These are phyloP conservation scores for Strix occidentalis DNA, from an alignment of 2,797 vertebrate species.

Conservation along the genomic window DNA sequence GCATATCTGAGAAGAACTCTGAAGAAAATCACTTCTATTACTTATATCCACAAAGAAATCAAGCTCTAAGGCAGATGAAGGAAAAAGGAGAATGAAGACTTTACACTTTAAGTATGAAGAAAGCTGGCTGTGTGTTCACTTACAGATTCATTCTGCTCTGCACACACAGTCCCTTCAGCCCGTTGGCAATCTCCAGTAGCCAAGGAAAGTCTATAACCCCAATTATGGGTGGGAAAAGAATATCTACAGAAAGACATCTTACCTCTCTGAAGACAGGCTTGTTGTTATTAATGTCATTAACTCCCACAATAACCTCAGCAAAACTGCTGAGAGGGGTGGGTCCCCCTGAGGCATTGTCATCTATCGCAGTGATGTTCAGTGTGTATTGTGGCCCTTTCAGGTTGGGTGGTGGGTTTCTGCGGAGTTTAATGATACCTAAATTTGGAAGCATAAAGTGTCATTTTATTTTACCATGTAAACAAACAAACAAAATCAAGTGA, in stretches of 20 bases:
- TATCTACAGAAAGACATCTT: slow-evolving; percentile 4
- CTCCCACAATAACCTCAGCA: slow-evolving; percentile 87
- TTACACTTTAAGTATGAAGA: neutral
- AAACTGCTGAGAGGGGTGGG: slow-evolving; percentile 85
- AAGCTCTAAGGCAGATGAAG: neutral
- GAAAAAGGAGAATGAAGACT: neutral
- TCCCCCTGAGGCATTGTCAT: slow-evolving; percentile 87
- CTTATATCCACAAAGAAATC: neutral
- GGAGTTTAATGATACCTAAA: slow-evolving; percentile 87
- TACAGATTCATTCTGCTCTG: neutral
- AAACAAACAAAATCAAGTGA: neutral
- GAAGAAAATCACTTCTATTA: neutral
- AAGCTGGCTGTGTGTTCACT: neutral
- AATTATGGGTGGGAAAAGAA: neutral
- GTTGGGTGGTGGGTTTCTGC: slow-evolving; percentile 80
- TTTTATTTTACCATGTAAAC: neutral
- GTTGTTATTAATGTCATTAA: slow-evolving; percentile 91
- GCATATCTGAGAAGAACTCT: neutral
- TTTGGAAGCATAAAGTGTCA: neutral
- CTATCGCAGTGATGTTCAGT: slow-evolving; percentile 87
- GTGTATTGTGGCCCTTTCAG: slow-evolving; percentile 82
- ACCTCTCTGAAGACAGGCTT: slow-evolving; percentile 89
- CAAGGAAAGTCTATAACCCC: neutral
- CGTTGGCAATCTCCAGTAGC: neutral
- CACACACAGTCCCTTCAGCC: neutral